A percentile compares a stretch with the other conserved stretches of the same genome.
These are phyloP conservation scores for Achlya flavicornis DNA, from an alignment of 2,888 invertebrate species.

Conservation along the genomic window DNA sequence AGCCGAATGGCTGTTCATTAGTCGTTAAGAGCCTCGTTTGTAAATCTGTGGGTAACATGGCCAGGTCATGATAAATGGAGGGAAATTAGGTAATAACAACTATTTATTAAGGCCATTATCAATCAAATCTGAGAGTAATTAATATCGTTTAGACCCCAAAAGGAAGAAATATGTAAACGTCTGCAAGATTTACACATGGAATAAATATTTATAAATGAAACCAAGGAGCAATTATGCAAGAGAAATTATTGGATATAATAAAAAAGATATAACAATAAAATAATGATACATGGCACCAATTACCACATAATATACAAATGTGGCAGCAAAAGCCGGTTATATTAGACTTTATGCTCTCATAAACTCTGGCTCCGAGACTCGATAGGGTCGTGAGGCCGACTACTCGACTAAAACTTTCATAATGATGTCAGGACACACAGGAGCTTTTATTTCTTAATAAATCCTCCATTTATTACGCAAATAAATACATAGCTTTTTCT, in stretches of 20 bases:
- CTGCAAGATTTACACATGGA: too few relatives aligned
- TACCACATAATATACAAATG: conserved; percentile 4
- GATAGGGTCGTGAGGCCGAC: neutral
- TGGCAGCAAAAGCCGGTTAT: neutral
- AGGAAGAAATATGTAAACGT: too few relatives aligned
- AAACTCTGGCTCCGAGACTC: neutral
- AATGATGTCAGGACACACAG: neutral
- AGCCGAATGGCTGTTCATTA: neutral
- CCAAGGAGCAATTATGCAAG: too few relatives aligned
- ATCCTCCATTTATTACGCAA: neutral
- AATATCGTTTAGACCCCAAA: neutral
- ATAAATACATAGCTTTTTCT: neutral
- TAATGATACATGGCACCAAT: neutral
- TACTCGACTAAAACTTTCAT: conserved; percentile 1
- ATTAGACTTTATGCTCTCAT: neutral
- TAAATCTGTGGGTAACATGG: neutral
- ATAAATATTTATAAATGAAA: too few relatives aligned
- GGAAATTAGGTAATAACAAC: neutral
- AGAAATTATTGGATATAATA: neutral
- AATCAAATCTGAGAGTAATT: neutral
- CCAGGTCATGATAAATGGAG: neutral
- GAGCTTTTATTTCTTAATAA: conserved; percentile 4
- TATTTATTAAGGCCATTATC: neutral
- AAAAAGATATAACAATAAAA: neutral
- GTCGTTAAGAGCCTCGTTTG: neutral